A percentile compares a stretch with the other conserved stretches of the same genome.
Evolutionary conservation across 2,113 vertebrate species (phyloP).

Genomic region (Fulica atra): DNA sequence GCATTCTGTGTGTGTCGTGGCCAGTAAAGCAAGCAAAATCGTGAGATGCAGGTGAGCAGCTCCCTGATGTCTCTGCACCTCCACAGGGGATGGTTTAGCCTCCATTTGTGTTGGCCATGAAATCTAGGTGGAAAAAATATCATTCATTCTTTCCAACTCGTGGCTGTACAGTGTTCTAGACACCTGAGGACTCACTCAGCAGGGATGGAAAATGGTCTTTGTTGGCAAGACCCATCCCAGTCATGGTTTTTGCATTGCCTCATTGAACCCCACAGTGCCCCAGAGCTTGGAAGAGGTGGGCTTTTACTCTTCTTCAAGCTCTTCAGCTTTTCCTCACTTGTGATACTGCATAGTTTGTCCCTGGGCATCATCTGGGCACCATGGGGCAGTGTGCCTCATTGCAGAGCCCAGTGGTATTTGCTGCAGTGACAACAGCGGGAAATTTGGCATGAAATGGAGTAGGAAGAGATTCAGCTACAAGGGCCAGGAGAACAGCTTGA

Average conservation of each 20-base stretch:
- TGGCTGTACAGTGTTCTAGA: neutral
- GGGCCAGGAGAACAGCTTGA: constrained; percentile 11
- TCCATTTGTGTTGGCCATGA: neutral
- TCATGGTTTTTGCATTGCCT: neutral
- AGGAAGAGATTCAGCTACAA: neutral
- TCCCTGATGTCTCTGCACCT: neutral
- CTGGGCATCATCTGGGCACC: fast-evolving
- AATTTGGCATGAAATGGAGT: neutral
- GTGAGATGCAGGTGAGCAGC: neutral
- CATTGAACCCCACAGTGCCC: neutral
- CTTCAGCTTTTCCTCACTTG: neutral
- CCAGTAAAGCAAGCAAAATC: neutral
- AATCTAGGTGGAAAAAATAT: neutral
- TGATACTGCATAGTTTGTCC: neutral
- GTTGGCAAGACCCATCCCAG: neutral
- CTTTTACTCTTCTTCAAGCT: neutral
- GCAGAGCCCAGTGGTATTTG: neutral
- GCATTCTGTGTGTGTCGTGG: neutral
- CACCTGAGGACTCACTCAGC: neutral
- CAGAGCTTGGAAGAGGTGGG: neutral
- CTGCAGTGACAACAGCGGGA: neutral
- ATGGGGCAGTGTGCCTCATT: neutral
- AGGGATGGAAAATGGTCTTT: neutral
- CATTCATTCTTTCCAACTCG: neutral
- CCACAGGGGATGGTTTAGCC: neutral